Evolutionary conservation across 2,888 invertebrate species (phyloP).

Genomic region (Parnassius mnemosyne): DNA sequence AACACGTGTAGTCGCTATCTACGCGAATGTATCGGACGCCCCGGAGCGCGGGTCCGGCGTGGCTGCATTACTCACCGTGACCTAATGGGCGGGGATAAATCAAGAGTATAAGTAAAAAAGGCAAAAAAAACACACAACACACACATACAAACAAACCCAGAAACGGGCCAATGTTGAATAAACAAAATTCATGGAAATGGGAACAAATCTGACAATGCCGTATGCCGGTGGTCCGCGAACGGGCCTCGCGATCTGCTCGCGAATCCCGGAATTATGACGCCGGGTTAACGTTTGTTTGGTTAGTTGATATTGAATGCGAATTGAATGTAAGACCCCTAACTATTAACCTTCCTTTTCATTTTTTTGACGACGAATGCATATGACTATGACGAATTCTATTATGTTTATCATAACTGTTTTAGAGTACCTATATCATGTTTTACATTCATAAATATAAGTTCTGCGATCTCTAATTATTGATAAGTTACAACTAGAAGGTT

Average conservation of each 20-base stretch:
- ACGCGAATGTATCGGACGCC: constrained; percentile 70
- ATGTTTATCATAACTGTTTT: too few relatives aligned
- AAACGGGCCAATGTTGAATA: constrained; percentile 70
- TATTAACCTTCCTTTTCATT: too few relatives aligned
- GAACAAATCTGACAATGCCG: constrained; percentile 72
- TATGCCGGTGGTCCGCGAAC: constrained; percentile 57
- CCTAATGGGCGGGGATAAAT: constrained; percentile 78
- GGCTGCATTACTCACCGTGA: constrained; percentile 74
- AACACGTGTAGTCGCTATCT: constrained; percentile 77
- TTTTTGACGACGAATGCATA: too few relatives aligned
- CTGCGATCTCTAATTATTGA: too few relatives aligned
- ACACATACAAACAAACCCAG: constrained; percentile 55
- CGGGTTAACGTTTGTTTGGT: not conserved
- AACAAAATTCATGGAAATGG: constrained; percentile 78
- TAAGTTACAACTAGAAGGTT: too few relatives aligned
- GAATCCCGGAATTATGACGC: constrained; percentile 39
- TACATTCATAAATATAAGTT: too few relatives aligned
- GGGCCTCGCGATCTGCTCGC: not conserved
- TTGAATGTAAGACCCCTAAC: not conserved
- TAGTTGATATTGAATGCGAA: not conserved
- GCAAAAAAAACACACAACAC: constrained; percentile 29
- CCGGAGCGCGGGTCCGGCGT: constrained; percentile 60
- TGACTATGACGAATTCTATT: too few relatives aligned
- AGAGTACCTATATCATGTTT: too few relatives aligned
- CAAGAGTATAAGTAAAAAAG: constrained; percentile 67